Conservation (phyloP, 2,113 vertebrate species). For the Gallinago media region DNA sequence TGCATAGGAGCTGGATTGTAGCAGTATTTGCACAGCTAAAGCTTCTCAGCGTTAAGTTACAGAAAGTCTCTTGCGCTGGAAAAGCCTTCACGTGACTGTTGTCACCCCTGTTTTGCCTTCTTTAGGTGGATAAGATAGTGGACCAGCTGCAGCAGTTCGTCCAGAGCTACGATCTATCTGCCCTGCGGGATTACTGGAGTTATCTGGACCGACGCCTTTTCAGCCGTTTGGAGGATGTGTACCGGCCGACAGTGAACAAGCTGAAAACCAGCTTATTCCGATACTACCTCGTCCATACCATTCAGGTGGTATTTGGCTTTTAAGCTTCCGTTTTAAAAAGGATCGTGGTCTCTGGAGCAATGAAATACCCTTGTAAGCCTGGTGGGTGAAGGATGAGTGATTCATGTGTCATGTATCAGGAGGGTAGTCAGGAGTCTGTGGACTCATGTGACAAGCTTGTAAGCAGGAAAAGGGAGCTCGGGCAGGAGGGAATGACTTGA, state of each 20-base stretch:
- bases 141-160: constrained; percentile 93
- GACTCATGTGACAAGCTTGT: not conserved
- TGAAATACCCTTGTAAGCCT: not conserved
- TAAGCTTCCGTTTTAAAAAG: not conserved
- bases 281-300: constrained; percentile 89
- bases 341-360: not conserved
- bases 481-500: not conserved
- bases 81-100: not conserved
- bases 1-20: not conserved
- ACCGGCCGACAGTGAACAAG: constrained; percentile 91
- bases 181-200: constrained; percentile 93
- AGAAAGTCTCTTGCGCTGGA: not conserved
- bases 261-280: constrained; percentile 94
- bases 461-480: not conserved
- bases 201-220: constrained; percentile 93
- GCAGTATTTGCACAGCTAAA: not conserved
- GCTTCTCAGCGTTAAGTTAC: not conserved
- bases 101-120: not conserved
- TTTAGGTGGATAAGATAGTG: constrained; percentile 95
- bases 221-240: constrained; percentile 92
- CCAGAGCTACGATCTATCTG: constrained; percentile 87
- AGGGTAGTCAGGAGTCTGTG: not conserved
- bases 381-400: not conserved
- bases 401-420: not conserved
- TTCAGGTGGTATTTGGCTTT: constrained; percentile 78